phyloP scores from a whole-genome alignment of 2,113 vertebrate genomes.

The Pycnonotus jocosus region DNA sequence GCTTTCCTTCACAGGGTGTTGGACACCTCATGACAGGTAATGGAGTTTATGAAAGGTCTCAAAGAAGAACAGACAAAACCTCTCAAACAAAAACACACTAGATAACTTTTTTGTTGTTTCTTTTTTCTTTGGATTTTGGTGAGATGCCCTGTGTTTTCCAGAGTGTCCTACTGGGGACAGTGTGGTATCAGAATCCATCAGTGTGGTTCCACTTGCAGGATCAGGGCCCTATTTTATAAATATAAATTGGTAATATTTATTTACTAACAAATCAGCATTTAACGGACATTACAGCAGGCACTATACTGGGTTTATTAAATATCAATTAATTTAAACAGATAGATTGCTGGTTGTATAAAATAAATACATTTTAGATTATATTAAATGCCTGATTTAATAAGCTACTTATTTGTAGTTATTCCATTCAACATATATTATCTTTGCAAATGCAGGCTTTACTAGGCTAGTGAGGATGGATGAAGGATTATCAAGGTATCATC shows the following conservation, averaged over 20 bases:
- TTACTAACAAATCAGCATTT: conserved; percentile 61
- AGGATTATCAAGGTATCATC: not conserved
- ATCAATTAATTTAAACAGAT: conserved; percentile 65
- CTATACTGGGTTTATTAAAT: conserved; percentile 59
- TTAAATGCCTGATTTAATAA: conserved; percentile 59
- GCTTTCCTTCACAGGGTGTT: rapidly evolving
- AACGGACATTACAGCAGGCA: conserved; percentile 59
- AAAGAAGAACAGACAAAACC: not conserved
- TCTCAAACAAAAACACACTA: rapidly evolving
- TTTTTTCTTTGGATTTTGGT: not conserved
- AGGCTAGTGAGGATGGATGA: not conserved
- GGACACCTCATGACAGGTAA: no score
- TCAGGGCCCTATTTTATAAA: not conserved
- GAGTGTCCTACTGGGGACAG: not conserved
- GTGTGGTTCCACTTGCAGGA: not conserved
- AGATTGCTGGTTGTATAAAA: conserved; percentile 55
- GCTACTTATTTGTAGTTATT: conserved; percentile 23
- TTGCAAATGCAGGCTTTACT: not conserved
- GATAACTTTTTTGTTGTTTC: not conserved
- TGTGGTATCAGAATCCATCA: not conserved
- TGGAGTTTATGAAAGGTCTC: not conserved
- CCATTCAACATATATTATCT: not conserved
- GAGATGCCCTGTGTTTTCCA: not conserved
- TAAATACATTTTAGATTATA: conserved; percentile 57
- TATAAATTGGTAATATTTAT: conserved; percentile 50